Conservation (phyloP, 2,113 vertebrate species). For the Henicopernis longicauda region DNA sequence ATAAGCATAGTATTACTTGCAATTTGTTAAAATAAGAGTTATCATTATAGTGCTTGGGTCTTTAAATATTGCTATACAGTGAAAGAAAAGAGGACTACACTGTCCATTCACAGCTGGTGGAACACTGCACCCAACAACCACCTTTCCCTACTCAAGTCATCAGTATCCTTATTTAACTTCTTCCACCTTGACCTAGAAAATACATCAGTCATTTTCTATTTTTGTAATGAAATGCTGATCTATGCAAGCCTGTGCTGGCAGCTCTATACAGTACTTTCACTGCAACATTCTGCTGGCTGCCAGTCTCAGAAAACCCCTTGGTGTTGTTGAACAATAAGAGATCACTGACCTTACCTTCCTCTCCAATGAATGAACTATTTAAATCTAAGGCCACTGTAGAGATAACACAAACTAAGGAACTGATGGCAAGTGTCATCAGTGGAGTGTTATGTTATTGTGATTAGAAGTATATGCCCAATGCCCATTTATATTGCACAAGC, state of each 20-base stretch:
- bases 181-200: slow-evolving; percentile 58
- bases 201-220: slow-evolving; percentile 22
- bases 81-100: not conserved
- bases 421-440: not conserved
- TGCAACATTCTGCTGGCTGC: slow-evolving; percentile 23
- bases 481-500: not conserved
- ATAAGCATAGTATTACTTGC: not conserved
- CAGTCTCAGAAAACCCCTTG: slow-evolving; percentile 27
- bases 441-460: not conserved
- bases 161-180: slow-evolving; percentile 11
- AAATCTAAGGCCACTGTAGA: not conserved
- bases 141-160: not conserved
- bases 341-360: slow-evolving; percentile 29
- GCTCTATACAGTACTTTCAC: not conserved
- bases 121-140: not conserved
- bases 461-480: not conserved
- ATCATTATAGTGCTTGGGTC: not conserved
- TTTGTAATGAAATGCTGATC: slow-evolving; percentile 58
- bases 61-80: not conserved
- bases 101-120: not conserved
- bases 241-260: slow-evolving; percentile 20
- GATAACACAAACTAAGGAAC: not conserved
- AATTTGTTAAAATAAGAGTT: not conserved
- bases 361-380: not conserved
- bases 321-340: slow-evolving; percentile 30